phyloP scores from a whole-genome alignment of 2,888 invertebrate species.

The Noctua janthe region DNA sequence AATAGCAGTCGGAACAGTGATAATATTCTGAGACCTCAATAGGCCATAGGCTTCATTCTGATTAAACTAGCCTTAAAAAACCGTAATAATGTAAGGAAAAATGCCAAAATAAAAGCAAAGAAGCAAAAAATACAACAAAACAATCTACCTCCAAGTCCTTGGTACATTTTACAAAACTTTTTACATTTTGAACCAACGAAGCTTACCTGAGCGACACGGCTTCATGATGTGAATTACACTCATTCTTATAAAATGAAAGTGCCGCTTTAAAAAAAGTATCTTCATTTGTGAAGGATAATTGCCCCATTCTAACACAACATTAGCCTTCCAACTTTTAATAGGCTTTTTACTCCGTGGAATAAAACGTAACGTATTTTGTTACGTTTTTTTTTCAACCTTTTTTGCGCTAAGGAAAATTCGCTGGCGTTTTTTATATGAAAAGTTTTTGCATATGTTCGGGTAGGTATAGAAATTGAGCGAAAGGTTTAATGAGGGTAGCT shows the following conservation, averaged over 20 bases:
- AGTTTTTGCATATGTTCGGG: slow-evolving; percentile 52
- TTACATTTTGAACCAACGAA: slow-evolving; percentile 34
- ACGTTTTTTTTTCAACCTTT: slow-evolving; percentile 39
- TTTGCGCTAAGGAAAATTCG: slow-evolving; percentile 49
- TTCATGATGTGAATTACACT: slow-evolving; percentile 56
- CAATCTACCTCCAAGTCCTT: slow-evolving; percentile 3
- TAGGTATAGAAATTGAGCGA: slow-evolving; percentile 19
- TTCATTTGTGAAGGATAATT: slow-evolving; percentile 73
- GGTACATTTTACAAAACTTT: slow-evolving; percentile 45
- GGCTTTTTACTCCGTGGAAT: slow-evolving; percentile 64
- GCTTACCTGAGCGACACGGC: slow-evolving; percentile 50
- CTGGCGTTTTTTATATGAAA: slow-evolving; percentile 54
- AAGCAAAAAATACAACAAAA: slow-evolving; percentile 10
- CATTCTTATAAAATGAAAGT: slow-evolving; percentile 63
- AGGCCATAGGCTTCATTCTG: background rate
- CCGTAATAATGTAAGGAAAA: background rate
- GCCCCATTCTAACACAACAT: slow-evolving; percentile 72
- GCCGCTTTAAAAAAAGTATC: slow-evolving; percentile 67
- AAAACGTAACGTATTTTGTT: slow-evolving; percentile 67
- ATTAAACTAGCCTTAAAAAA: background rate
- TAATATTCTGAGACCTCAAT: background rate
- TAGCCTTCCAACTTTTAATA: slow-evolving; percentile 73
- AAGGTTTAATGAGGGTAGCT: slow-evolving; percentile 44
- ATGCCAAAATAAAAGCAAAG: slow-evolving; percentile 1
- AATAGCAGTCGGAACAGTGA: background rate